phyloP scores from a whole-genome alignment of 2,888 invertebrate species.

The Nymphalis urticae region DNA sequence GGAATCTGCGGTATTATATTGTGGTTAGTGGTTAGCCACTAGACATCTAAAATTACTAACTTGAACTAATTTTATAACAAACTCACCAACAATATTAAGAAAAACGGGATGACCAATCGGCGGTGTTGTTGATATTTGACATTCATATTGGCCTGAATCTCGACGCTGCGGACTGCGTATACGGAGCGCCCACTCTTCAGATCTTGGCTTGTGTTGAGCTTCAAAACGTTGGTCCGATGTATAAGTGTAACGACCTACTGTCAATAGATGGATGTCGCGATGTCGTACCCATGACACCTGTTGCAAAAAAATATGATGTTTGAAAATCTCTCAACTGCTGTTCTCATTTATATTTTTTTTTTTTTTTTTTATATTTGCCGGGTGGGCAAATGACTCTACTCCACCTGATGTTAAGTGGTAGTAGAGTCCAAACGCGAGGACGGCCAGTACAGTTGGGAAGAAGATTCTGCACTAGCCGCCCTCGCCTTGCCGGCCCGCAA shows the following conservation, averaged over 20 bases:
- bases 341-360: too few species aligned
- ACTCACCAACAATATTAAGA: conserved; percentile 90
- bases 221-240: conserved; percentile 91
- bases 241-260: conserved; percentile 94
- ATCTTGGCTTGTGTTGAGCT: conserved; percentile 90
- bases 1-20: too few species aligned
- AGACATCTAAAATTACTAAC: background rate
- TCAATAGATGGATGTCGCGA: conserved; percentile 93
- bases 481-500: too few species aligned
- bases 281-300: conserved; percentile 97
- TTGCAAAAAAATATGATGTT: conserved; percentile 38
- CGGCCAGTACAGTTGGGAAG: too few species aligned
- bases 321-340: background rate
- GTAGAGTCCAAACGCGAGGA: too few species aligned
- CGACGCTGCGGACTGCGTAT: conserved; percentile 86
- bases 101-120: conserved; percentile 90
- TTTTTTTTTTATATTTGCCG: too few species aligned
- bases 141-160: conserved; percentile 93
- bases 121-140: conserved; percentile 93
- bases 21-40: too few species aligned
- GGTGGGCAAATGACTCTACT: too few species aligned
- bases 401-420: too few species aligned
- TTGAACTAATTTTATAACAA: background rate
- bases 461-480: too few species aligned
- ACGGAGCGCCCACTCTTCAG: conserved; percentile 92